These are phyloP conservation scores for human DNA, from an alignment of 2,113 vertebrate species.

Conservation along the genomic window GRCh38 chr4:12671501-12672000, in stretches of 20 bases:
- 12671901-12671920: background rate
- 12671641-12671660: background rate
- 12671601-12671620: background rate
- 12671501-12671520: background rate
- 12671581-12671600: background rate
- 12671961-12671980: background rate
- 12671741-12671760: background rate
- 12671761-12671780: background rate
- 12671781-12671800: background rate
- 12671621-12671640: background rate
- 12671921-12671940: background rate
- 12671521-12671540: background rate
- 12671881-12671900: background rate
- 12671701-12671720: background rate
- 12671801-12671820: background rate
- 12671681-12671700: background rate
- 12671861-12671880: background rate
- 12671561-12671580: background rate
- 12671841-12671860: background rate
- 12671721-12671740: background rate
- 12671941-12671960: background rate
- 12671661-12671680: background rate
- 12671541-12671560: background rate
- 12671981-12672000: background rate
- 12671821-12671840: background rate